phyloP scores from a whole-genome alignment of 2,888 invertebrate species.

The Drosophila limbata region DNA sequence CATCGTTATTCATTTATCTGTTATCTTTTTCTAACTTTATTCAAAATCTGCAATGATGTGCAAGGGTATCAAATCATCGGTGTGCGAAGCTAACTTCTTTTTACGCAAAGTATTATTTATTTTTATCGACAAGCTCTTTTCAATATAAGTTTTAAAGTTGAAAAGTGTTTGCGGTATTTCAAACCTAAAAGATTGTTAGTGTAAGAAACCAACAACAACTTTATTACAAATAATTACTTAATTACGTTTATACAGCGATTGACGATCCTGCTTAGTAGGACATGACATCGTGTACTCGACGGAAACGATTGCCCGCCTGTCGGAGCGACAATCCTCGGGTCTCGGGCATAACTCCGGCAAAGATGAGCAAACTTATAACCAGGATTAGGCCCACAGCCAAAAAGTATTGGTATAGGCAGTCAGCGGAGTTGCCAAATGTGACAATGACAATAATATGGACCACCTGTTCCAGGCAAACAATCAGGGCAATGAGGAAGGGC shows the following conservation, averaged over 20 bases:
- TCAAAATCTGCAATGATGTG: neutral
- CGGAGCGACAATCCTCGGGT: constrained; percentile 60
- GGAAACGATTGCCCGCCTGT: constrained; percentile 63
- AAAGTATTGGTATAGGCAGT: constrained; percentile 56
- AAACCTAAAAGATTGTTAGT: neutral
- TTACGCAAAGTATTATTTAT: neutral
- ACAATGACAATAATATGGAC: constrained; percentile 70
- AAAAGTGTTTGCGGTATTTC: neutral
- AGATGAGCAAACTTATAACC: constrained; percentile 47
- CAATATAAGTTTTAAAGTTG: neutral
- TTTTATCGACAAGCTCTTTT: too few species aligned
- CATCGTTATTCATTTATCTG: too few species aligned
- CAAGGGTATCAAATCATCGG: neutral
- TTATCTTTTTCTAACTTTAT: too few species aligned
- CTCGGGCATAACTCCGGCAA: constrained; percentile 61
- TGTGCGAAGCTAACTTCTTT: neutral
- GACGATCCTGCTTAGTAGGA: constrained; percentile 39
- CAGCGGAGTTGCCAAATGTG: constrained; percentile 21
- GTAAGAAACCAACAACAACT: neutral
- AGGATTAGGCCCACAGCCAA: constrained; percentile 67
- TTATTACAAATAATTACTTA: neutral
- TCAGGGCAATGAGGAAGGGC: constrained; percentile 68
- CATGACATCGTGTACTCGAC: constrained; percentile 57
- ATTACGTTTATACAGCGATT: neutral
- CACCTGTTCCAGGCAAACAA: constrained; percentile 71